Base-by-base conservation (phyloP, 1,140 invertebrate species). In the Diplogasteroides magnus region DNA sequence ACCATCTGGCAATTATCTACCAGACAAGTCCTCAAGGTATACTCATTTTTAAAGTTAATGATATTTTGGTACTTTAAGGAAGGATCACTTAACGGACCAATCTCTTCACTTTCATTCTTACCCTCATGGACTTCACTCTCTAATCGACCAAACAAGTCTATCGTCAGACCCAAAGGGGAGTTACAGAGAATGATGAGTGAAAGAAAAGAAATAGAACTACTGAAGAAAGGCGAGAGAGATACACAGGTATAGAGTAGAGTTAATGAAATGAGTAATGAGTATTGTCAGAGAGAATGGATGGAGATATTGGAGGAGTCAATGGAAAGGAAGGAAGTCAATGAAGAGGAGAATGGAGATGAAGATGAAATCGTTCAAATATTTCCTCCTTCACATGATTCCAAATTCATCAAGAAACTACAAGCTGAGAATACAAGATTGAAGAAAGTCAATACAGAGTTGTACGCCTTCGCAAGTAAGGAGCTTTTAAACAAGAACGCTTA, bases 1-100 rank as follows among this genome's bases (percentile, higher is more conserved):
- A 72, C 59, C 55, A 65, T 74, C 26, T 74, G 72, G 72, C 69
- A 74, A 13, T 66, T 74, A n/a, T 29, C 32, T 3, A 74, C 69
- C 66, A 62, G 63, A 31, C 72, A 74, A 29, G 72, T 69, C 25
- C 32, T 74, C 3, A 72, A 71, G 31, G 72, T 71, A 15, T 15
- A 28, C 15, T 26, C 56, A 14, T 66, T 23, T 63, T 57, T 31
- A n/a, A 37, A 48, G 27, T 0, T 29, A 62, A 61, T 56, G 61
- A 28, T 28, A 63, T 6, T 68, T 28, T 48, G 6, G 19, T 48
- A 11, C 6, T 48, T 48, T 48, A 48, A n/a, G 37, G 37, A 48
- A 19, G 6, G 6, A 48, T 11, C 37, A 19, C 6, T 48, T 6
- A 6, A 48, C 19, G 37, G 37, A 11, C 6, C 37, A 48, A 19